Base-by-base conservation (phyloP, 2,113 vertebrate species). In the Lophius piscatorius region DNA sequence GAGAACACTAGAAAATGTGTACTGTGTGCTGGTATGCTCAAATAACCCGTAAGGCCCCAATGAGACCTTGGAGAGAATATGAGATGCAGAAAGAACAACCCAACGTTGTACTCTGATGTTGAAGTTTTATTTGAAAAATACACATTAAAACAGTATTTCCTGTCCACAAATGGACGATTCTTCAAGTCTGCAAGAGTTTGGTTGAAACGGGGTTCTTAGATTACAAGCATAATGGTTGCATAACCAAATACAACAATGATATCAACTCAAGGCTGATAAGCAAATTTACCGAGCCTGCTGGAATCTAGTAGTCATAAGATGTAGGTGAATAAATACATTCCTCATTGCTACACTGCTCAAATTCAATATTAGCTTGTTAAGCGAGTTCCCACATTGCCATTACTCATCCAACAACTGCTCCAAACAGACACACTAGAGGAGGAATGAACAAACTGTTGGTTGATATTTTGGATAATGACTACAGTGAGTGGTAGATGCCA, bases 291-390 rank as follows among this genome's bases (percentile, higher is more conserved):
- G 35, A 63, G 38, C 42, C 31, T 36, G 56, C 21, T 36, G 76
- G 76, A 82, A 80, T 78, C 60, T 47, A 8, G 47, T 22, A 65
- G 28, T 22, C 47, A 59, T 21, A 56, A 81, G 65, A 75, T 50
- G 81, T 41, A 74, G 51, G 44, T 8, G 68, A 81, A 62, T 22
- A 60, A 54, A 71, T 44, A n/a, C 65, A 79, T 79, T 72, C 55
- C 66, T 79, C n/a, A 9, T 3, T 9, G 55, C 21, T 51, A 8
- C 36, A 36, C 35, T 45, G 38, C 8, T 20, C 11, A 10, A 34
- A 74, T 13, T 46, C 23, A 74, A 52, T 11, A 6, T 16, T 64
- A 39, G 24, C 61, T 45, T 13, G 18, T 45, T 58, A 11, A 44
- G 24, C 36, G 33, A 50, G 29, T 41, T 77, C 63, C 55, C 67